Conservation (phyloP, 2,888 invertebrate genomes). For the Machimus atricapillus region DNA sequence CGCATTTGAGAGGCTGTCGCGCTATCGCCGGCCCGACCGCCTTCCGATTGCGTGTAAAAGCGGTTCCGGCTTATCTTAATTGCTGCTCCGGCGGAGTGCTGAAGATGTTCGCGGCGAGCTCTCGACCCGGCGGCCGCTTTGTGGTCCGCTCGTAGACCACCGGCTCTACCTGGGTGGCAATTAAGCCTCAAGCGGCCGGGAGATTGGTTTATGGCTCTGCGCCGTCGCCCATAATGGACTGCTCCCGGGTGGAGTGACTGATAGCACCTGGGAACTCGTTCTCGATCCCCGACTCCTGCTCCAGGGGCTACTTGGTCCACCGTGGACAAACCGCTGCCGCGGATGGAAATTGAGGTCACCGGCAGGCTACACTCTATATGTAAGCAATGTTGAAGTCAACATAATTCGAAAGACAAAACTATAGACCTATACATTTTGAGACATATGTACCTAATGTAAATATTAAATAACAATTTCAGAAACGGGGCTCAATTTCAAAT, state of each 20-base stretch:
- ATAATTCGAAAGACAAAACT: not conserved
- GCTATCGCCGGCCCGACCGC: not conserved
- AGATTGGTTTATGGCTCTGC: conserved; percentile 35
- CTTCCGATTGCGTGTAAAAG: conserved; percentile 38
- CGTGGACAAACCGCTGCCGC: not conserved
- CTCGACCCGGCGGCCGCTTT: conserved; percentile 31
- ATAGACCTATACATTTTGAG: not conserved
- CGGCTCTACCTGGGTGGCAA: conserved; percentile 43
- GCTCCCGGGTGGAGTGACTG: not conserved
- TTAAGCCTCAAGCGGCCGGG: conserved; percentile 30
- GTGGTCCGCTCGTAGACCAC: conserved; percentile 5
- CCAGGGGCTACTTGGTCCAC: not conserved
- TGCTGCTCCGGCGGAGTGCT: conserved; percentile 38
- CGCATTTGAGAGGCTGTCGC: conserved; percentile 13
- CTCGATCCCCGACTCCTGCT: not conserved
- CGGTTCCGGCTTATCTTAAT: conserved; percentile 42
- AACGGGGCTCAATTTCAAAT: no score
- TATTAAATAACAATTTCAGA: no score
- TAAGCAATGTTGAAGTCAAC: not conserved
- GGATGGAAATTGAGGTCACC: not conserved
- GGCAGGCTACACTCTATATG: not conserved
- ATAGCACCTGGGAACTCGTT: conserved; percentile 21
- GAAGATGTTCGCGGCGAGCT: conserved; percentile 35
- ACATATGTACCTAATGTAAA: no score
- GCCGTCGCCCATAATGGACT: conserved; percentile 35